Base-by-base conservation (phyloP, 2,113 vertebrate species). In the Brienomyrus brachyistius region DNA sequence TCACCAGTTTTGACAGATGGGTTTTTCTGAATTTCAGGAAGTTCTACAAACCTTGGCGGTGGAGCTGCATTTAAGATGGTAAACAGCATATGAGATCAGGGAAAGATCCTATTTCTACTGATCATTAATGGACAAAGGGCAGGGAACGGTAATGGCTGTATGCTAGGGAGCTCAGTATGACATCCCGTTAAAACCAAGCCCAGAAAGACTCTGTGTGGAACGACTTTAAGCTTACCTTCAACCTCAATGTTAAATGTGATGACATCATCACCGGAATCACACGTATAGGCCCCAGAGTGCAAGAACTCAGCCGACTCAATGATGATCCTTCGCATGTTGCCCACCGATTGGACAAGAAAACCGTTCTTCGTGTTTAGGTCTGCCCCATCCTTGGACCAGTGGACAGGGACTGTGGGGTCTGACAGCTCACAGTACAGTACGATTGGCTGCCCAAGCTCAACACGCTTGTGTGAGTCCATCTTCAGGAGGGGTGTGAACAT, bases 341-440 rank as follows among this genome's bases (percentile, higher is more conserved):
- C 95, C 10, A 95, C 94, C 21, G 96, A 95, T 86, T 96, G 95
- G 91, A 96, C 94, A 89, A 91, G 94, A 5, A 96, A 70, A 8
- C 91, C 91, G 0, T 95, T 94, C 0, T 31, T 88, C 21, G 89
- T 23, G 31, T 92, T 89, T 0, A 96, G 92, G 88, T 94, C 93
- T 21, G 90, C 50, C 4, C 94, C 95, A 1, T 96, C 94, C 93
- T 96, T 96, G 19, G 92, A 94, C 96, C 96, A 96, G 52, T 88
- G 89, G 6, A 96, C 95, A 7, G 91, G 91, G 0, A 93, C 94
- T 0, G 66, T 91, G 0, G 93, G 66, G 23, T 95, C 92, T 3
- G 95, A 95, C 23, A 96, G 92, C 70, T 96, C 96, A 62, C 96
- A 96, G 92, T 96, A 96, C 35, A 96, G 94, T 0, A 96, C 94